A percentile compares a stretch with the other conserved stretches of the same genome.
Conservation (phyloP, 1,140 invertebrate genomes). For the Danaus plexippus region DNA sequence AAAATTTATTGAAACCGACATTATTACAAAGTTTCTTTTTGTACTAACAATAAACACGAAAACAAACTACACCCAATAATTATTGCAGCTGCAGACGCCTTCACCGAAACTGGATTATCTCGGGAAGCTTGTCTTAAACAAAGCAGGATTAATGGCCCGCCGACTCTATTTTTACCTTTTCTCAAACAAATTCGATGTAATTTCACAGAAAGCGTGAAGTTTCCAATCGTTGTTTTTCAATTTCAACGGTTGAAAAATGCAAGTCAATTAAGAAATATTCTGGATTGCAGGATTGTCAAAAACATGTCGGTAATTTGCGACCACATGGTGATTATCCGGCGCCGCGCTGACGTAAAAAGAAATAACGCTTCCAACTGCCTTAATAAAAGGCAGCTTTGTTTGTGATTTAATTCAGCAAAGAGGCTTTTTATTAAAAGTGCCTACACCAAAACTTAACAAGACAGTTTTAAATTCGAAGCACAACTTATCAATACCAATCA, state of each 20-base stretch:
- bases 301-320: constrained; percentile 19
- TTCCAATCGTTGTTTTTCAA: too few species aligned
- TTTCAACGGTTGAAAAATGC: constrained; percentile 11
- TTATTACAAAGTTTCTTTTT: too few species aligned
- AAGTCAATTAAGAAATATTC: constrained; percentile 22
- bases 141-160: too few species aligned
- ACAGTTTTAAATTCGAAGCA: too few species aligned
- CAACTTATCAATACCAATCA: too few species aligned
- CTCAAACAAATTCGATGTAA: constrained; percentile 6
- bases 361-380: constrained; percentile 20
- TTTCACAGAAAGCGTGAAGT: neutral
- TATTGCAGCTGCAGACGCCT: constrained; percentile 6
- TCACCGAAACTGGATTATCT: constrained; percentile 4
- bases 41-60: neutral
- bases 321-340: constrained; percentile 21
- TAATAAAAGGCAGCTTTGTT: constrained; percentile 17
- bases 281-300: constrained; percentile 18
- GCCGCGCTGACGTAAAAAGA: constrained; percentile 21
- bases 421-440: neutral
- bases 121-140: too few species aligned
- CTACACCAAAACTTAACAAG: too few species aligned
- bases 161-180: neutral
- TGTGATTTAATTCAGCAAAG: constrained; percentile 16
- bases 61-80: neutral
- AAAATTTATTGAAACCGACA: too few species aligned